phyloP scores from a whole-genome alignment of 2,113 vertebrate genomes.

The Corydoras sp. region DNA sequence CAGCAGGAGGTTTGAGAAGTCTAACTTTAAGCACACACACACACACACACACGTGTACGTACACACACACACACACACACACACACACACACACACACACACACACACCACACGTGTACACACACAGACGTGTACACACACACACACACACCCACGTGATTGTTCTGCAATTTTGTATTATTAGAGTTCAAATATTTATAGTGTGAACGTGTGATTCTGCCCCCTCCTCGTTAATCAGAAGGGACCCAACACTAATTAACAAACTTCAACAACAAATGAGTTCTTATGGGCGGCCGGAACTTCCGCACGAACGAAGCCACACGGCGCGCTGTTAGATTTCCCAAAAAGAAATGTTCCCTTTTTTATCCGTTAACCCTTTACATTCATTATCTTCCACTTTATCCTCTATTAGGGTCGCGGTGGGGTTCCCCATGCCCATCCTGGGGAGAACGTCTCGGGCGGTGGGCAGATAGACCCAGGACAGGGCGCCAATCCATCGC shows the following conservation, averaged over 20 bases:
- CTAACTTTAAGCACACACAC: constrained; percentile 7
- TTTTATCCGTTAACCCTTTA: too few relatives aligned
- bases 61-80: constrained; percentile 3
- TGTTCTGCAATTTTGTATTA: not conserved
- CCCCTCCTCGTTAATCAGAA: constrained; percentile 5
- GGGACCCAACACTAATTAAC: constrained; percentile 8
- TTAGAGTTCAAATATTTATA: not conserved
- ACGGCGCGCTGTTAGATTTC: not conserved
- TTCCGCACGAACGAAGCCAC: not conserved
- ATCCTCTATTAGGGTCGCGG: too few relatives aligned
- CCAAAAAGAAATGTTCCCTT: not conserved
- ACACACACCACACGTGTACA: too few relatives aligned
- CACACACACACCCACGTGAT: not conserved
- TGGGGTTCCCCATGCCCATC: too few relatives aligned
- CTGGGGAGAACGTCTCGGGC: too few relatives aligned
- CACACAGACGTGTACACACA: constrained; percentile 9
- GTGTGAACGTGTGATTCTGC: not conserved
- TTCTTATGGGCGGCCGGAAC: not conserved
- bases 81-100: not conserved
- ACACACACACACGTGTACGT: not conserved
- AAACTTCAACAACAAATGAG: constrained; percentile 1
- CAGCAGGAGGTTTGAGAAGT: constrained; percentile 56
- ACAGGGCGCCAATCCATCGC: too few relatives aligned
- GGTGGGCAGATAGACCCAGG: too few relatives aligned
- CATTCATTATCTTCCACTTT: too few relatives aligned